These are phyloP conservation scores for Nomada hirtipes DNA, from an alignment of 2,888 invertebrate genomes.

Conservation along the genomic window DNA sequence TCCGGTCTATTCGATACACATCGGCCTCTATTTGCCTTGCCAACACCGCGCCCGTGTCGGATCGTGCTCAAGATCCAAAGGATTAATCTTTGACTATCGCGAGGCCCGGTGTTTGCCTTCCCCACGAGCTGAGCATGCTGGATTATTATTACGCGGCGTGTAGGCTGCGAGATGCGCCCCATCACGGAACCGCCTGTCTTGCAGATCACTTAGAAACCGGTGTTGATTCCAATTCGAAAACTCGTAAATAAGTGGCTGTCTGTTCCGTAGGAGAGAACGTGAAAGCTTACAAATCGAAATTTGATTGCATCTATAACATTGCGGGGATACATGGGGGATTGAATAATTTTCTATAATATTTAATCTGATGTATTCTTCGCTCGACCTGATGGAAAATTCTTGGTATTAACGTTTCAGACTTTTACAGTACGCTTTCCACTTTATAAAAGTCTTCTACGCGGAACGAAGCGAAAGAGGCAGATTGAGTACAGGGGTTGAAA, in stretches of 20 bases:
- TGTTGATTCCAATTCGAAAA: slow-evolving; percentile 43
- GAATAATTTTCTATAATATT: neutral
- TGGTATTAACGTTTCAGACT: neutral
- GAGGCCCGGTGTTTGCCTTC: slow-evolving; percentile 58
- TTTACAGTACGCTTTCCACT: too few relatives aligned
- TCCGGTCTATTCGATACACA: slow-evolving; percentile 52
- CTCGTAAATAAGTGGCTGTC: slow-evolving; percentile 39
- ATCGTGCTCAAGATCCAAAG: slow-evolving; percentile 61
- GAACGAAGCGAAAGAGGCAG: neutral
- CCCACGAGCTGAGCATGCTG: slow-evolving; percentile 62
- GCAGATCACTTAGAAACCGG: slow-evolving; percentile 53
- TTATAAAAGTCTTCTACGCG: neutral
- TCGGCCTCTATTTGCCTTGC: slow-evolving; percentile 40
- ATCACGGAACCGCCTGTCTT: slow-evolving; percentile 46
- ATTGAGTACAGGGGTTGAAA: slow-evolving; percentile 8
- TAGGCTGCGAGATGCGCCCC: slow-evolving; percentile 50
- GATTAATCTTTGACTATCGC: slow-evolving; percentile 67
- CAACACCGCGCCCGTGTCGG: slow-evolving; percentile 38
- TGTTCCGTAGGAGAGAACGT: neutral
- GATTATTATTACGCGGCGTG: slow-evolving; percentile 63
- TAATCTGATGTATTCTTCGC: neutral
- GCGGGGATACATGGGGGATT: neutral
- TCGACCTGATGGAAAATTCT: neutral
- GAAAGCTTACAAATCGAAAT: neutral
- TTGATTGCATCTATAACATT: neutral